phyloP scores from a whole-genome alignment of 1,140 invertebrate species.

The Argopecten irradians region DNA sequence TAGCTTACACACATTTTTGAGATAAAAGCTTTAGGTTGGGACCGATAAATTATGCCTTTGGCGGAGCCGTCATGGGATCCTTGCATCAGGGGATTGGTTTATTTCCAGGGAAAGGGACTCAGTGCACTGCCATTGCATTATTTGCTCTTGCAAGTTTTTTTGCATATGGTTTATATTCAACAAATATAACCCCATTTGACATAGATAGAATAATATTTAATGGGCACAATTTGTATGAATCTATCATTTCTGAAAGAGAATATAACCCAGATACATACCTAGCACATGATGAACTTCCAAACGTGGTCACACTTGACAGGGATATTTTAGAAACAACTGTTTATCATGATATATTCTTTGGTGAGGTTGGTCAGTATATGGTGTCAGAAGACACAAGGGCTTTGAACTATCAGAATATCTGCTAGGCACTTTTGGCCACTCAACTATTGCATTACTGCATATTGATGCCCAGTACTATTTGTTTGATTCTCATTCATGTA shows the following conservation, averaged over 20 bases:
- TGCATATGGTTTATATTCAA: not conserved
- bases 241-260: not conserved
- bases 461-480: not conserved
- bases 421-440: not conserved
- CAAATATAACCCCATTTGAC: not conserved
- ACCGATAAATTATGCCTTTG: no score
- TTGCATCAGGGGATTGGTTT: not conserved
- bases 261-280: not conserved
- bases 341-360: constrained; percentile 25
- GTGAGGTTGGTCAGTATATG: not conserved
- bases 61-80: no score
- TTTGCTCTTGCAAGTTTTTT: constrained; percentile 9
- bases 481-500: no score
- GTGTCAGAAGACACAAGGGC: not conserved
- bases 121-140: constrained; percentile 13
- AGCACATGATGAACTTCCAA: not conserved
- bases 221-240: not conserved
- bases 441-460: constrained; percentile 8
- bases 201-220: constrained; percentile 6
- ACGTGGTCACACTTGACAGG: not conserved
- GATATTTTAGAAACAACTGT: not conserved
- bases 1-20: no score
- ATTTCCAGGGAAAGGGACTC: not conserved
- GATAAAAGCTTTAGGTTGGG: no score
- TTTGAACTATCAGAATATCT: constrained; percentile 23